Evolutionary conservation across 1,140 invertebrate genomes (phyloP).

Genomic region (Caenorhabditis latens): DNA sequence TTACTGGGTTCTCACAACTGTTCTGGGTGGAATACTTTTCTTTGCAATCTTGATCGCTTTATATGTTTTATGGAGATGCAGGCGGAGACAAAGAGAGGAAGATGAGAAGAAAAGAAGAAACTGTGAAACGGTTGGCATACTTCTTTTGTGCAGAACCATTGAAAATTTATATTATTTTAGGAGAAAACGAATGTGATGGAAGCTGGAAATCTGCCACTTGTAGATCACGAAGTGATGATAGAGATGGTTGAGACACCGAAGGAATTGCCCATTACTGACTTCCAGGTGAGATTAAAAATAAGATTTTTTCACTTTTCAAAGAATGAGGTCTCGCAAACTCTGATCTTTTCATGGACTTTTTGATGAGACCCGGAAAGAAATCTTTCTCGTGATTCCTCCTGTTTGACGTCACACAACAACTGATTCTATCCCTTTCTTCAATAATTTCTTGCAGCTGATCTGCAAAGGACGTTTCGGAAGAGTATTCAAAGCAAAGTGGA

Average conservation of each 20-base stretch:
- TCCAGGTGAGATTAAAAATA: neutral
- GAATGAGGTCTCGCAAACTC: neutral
- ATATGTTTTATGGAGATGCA: too few species aligned
- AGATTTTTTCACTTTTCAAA: neutral
- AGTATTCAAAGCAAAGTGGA: neutral
- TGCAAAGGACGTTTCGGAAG: neutral
- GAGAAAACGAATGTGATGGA: conserved; percentile 29
- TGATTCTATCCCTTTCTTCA: too few species aligned
- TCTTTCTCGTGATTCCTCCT: neutral
- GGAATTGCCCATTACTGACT: conserved; percentile 44
- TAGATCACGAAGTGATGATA: neutral
- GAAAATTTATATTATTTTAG: neutral
- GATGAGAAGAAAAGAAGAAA: neutral
- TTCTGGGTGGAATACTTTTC: too few species aligned
- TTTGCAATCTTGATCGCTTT: too few species aligned
- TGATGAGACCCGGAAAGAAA: too few species aligned
- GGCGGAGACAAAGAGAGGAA: too few species aligned
- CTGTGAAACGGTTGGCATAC: neutral
- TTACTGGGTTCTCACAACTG: too few species aligned
- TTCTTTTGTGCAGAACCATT: neutral
- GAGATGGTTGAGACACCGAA: conserved; percentile 34
- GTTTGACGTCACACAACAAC: conserved; percentile 4
- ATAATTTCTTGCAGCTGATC: conserved; percentile 1
- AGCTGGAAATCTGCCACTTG: neutral
- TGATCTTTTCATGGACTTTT: neutral